Conservation (phyloP, 1,140 invertebrate genomes). For the Seison nebaliae region DNA sequence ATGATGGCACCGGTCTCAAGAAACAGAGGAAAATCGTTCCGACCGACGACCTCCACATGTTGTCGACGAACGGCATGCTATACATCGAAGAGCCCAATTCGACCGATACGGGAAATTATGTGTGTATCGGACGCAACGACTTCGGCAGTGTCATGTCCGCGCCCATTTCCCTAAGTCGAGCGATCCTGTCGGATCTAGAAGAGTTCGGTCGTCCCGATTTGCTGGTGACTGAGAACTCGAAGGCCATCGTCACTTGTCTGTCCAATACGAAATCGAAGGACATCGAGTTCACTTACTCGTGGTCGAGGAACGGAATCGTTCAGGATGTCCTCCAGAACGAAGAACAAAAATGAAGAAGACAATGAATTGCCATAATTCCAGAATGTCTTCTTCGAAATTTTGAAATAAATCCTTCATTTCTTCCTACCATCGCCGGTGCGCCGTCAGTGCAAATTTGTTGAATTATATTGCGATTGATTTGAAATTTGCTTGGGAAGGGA, state of each 20-base stretch:
- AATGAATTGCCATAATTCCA: too few relatives aligned
- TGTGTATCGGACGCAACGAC: constrained; percentile 60
- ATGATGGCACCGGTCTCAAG: too few relatives aligned
- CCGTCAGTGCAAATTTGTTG: too few relatives aligned
- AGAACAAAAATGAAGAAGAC: too few relatives aligned
- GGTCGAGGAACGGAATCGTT: constrained; percentile 66
- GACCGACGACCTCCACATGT: too few relatives aligned
- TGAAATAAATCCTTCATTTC: too few relatives aligned
- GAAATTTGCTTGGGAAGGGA: too few relatives aligned
- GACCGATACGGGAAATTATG: constrained; percentile 53
- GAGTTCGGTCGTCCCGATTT: constrained; percentile 4
- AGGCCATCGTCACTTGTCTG: constrained; percentile 9
- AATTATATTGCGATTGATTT: too few relatives aligned
- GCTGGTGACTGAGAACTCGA: constrained; percentile 2
- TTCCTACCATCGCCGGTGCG: too few relatives aligned
- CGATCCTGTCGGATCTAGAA: constrained; percentile 10
- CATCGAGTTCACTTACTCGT: constrained; percentile 19
- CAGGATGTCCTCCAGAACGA: constrained; percentile 30
- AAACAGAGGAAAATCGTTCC: too few relatives aligned
- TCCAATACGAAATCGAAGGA: constrained; percentile 14
- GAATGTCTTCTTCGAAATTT: too few relatives aligned
- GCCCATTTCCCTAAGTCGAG: constrained; percentile 44
- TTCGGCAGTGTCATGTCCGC: constrained; percentile 64
- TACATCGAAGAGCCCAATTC: constrained; percentile 30
- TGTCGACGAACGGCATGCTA: too few relatives aligned